These are phyloP conservation scores for Micrastur ruficollis DNA, from an alignment of 2,797 vertebrate genomes.

Conservation along the genomic window DNA sequence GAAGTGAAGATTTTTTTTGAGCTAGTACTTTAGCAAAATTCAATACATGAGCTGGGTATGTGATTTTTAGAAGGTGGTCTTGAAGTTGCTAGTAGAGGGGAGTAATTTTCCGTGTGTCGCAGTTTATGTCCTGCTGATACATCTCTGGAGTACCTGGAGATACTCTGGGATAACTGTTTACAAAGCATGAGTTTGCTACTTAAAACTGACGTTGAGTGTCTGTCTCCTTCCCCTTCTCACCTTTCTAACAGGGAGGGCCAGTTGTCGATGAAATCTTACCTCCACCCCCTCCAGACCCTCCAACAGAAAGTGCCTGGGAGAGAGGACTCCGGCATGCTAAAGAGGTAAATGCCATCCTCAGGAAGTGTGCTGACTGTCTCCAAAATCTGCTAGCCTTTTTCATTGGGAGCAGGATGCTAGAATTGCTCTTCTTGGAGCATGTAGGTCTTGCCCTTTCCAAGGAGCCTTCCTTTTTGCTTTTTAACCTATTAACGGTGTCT, in stretches of 20 bases:
- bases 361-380: neutral
- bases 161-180: neutral
- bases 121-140: neutral
- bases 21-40: neutral
- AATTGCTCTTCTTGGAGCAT: neutral
- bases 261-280: slow-evolving; percentile 92
- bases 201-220: neutral
- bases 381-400: neutral
- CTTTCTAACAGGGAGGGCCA: slow-evolving; percentile 73
- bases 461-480: neutral
- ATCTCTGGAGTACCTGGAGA: neutral
- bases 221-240: neutral
- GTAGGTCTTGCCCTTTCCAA: neutral
- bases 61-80: neutral
- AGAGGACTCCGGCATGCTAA: slow-evolving; percentile 95
- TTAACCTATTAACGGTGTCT: rapidly evolving
- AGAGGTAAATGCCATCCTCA: slow-evolving; percentile 78
- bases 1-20: neutral
- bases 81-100: neutral
- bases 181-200: neutral
- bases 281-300: slow-evolving; percentile 90
- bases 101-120: neutral
- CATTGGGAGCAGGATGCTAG: neutral
- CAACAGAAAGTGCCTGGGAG: slow-evolving; percentile 97
- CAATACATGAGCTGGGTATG: rapidly evolving